phyloP scores from a whole-genome alignment of 2,113 vertebrate species.

The Ceratotherium simum region DNA sequence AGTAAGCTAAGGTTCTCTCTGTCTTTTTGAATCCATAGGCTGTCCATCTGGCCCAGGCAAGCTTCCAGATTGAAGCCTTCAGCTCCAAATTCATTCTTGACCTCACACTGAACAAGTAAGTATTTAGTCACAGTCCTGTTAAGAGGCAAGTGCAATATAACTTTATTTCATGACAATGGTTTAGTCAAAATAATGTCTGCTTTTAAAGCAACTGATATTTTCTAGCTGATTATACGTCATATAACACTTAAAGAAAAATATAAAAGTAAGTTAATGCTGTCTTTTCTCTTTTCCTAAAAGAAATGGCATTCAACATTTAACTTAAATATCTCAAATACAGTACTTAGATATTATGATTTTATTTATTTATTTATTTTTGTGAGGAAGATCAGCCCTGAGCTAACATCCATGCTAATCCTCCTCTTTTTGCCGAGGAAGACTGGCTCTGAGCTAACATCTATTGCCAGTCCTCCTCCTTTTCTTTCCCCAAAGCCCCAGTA shows the following conservation, averaged over 20 bases:
- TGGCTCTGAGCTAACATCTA: too few species aligned
- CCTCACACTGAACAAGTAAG: slow-evolving; percentile 97
- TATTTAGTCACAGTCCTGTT: slow-evolving; percentile 62
- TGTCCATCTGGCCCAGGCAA: slow-evolving; percentile 96
- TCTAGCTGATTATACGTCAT: background rate
- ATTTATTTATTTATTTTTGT: background rate
- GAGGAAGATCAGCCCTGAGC: too few species aligned
- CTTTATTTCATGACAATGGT: background rate
- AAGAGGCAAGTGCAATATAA: slow-evolving; percentile 3
- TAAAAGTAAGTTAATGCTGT: background rate
- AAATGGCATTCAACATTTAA: slow-evolving; percentile 25
- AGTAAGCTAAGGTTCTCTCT: slow-evolving; percentile 57
- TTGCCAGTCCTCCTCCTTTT: too few species aligned
- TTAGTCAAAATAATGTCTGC: slow-evolving; percentile 50
- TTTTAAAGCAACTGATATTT: slow-evolving; percentile 46
- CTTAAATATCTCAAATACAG: background rate
- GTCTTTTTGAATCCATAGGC: slow-evolving; percentile 88
- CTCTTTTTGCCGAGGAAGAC: too few species aligned
- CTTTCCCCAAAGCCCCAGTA: too few species aligned
- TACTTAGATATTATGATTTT: slow-evolving; percentile 36
- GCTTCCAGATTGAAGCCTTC: slow-evolving; percentile 98
- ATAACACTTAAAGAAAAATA: slow-evolving; percentile 7
- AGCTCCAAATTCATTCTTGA: slow-evolving; percentile 96
- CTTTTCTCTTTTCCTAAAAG: slow-evolving; percentile 43
- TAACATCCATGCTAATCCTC: too few species aligned